A percentile compares a stretch with the other conserved stretches of the same genome.
These are phyloP conservation scores for Pao palembangensis DNA, from an alignment of 2,113 vertebrate genomes.

Conservation along the genomic window DNA sequence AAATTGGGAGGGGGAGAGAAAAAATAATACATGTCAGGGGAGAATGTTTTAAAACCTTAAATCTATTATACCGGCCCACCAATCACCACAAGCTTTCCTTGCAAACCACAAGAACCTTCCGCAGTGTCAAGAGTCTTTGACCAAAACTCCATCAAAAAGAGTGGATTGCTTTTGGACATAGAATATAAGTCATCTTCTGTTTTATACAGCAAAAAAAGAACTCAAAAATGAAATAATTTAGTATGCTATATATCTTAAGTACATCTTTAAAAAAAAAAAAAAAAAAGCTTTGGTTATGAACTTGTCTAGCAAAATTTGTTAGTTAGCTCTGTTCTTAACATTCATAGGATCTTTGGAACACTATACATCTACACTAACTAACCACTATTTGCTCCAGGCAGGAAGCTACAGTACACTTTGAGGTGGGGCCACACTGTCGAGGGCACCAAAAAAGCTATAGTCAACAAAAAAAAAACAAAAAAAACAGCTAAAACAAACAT, in stretches of 20 bases:
- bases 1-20: conserved; percentile 11
- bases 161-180: conserved; percentile 66
- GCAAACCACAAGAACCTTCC: conserved; percentile 61
- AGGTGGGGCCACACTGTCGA: conserved; percentile 57
- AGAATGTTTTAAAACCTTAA: conserved; percentile 58
- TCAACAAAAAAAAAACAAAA: conserved; percentile 61
- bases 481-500: conserved; percentile 61
- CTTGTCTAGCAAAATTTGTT: conserved; percentile 77
- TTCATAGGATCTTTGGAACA: conserved; percentile 78
- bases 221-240: conserved; percentile 76
- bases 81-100: conserved; percentile 79
- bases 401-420: conserved; percentile 73
- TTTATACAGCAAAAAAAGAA: conserved; percentile 70
- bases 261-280: conserved; percentile 56
- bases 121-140: conserved; percentile 66
- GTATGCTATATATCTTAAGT: conserved; percentile 79
- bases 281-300: conserved; percentile 77
- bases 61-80: conserved; percentile 73
- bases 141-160: conserved; percentile 60
- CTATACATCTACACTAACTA: conserved; percentile 71
- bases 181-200: conserved; percentile 73
- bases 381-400: conserved; percentile 63
- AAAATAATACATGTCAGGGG: conserved; percentile 57
- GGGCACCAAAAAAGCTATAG: conserved; percentile 65
- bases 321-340: conserved; percentile 74